Evolutionary conservation across 2,888 invertebrate species (phyloP).

Genomic region (Drosophila sordidula): DNA sequence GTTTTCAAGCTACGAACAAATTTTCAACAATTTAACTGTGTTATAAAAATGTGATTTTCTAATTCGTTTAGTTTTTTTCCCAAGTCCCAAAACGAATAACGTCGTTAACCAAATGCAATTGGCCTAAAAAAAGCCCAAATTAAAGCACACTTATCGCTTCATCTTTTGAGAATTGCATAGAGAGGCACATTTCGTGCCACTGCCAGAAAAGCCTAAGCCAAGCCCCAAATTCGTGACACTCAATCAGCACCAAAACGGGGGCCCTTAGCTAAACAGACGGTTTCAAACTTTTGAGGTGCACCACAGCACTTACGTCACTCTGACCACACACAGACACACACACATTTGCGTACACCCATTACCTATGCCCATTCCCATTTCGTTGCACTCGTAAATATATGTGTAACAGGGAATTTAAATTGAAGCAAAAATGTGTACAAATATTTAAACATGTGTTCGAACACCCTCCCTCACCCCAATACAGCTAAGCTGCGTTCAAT

Average conservation of each 20-base stretch:
- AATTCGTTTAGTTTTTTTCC: too few relatives aligned
- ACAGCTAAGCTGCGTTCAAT: conserved; percentile 70
- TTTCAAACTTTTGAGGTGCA: conserved; percentile 40
- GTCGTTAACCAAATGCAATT: conserved; percentile 5
- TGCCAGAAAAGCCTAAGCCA: conserved; percentile 21
- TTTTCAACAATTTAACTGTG: too few relatives aligned
- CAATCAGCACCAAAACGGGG: conserved; percentile 33
- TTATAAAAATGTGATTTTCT: neutral
- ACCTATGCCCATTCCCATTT: conserved; percentile 27
- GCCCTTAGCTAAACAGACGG: conserved; percentile 42
- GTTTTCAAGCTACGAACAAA: too few relatives aligned
- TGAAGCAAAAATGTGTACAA: conserved; percentile 71
- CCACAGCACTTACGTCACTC: conserved; percentile 51
- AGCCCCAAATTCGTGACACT: conserved; percentile 44
- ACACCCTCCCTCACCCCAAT: conserved; percentile 19
- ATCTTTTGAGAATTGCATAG: conserved; percentile 31
- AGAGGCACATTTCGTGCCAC: conserved; percentile 21
- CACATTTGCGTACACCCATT: conserved; percentile 7
- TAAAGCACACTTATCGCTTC: conserved; percentile 26
- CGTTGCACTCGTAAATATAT: conserved; percentile 35
- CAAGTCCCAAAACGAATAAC: too few relatives aligned
- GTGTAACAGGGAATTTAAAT: conserved; percentile 74
- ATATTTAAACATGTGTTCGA: conserved; percentile 65
- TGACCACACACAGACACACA: conserved; percentile 22
- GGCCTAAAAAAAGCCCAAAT: conserved; percentile 2